phyloP scores from a whole-genome alignment of 2,888 invertebrate genomes.

The Willowsia nigromaculata region DNA sequence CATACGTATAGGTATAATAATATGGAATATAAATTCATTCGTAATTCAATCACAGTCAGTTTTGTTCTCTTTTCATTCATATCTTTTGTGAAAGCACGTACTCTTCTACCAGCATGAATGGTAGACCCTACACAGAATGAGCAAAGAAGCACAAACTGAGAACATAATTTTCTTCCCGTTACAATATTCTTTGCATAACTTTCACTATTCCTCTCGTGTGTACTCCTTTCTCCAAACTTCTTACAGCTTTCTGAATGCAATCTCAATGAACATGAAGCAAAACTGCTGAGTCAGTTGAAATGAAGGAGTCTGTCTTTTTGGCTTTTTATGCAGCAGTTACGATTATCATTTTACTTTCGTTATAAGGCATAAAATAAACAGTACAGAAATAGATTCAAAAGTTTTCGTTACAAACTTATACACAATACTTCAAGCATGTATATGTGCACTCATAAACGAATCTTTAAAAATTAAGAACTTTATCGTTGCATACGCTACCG shows the following conservation, averaged over 20 bases:
- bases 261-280: slow-evolving; percentile 52
- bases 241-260: slow-evolving; percentile 11
- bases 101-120: not conserved
- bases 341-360: not conserved
- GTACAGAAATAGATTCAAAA: slow-evolving; percentile 9
- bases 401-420: too few relatives aligned
- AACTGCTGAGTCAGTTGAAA: slow-evolving; percentile 46
- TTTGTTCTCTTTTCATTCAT: slow-evolving; percentile 19
- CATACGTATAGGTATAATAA: too few relatives aligned
- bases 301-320: not conserved
- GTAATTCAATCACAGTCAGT: slow-evolving; percentile 42
- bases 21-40: slow-evolving; percentile 32
- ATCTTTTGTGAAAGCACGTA: not conserved
- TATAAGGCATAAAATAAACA: not conserved
- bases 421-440: too few relatives aligned
- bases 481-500: too few relatives aligned
- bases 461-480: too few relatives aligned
- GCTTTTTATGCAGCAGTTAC: not conserved
- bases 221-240: slow-evolving; percentile 9
- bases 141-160: not conserved
- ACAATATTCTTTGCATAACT: slow-evolving; percentile 29
- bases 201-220: not conserved
- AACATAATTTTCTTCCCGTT: not conserved
- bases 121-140: not conserved
- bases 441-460: too few relatives aligned